These are phyloP conservation scores for Chaetops frenatus DNA, from an alignment of 2,113 vertebrate genomes.

Conservation along the genomic window DNA sequence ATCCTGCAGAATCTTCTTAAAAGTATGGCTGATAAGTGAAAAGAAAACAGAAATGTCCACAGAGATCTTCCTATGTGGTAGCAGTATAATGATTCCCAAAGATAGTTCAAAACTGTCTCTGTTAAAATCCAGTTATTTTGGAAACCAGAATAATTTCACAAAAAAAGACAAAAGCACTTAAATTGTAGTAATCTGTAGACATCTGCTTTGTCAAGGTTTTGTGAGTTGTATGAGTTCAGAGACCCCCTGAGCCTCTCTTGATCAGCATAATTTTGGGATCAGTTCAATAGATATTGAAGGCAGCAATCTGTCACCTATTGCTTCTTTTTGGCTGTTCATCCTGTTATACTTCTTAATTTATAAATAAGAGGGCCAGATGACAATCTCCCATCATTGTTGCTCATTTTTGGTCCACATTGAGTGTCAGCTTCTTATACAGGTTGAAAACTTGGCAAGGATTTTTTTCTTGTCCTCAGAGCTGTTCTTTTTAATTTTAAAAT, in stretches of 20 bases:
- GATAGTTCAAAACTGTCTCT: neutral
- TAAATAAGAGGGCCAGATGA: neutral
- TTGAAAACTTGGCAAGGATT: neutral
- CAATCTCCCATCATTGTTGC: neutral
- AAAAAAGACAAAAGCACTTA: neutral
- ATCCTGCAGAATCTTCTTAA: neutral
- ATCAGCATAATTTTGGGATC: neutral
- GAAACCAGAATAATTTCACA: neutral
- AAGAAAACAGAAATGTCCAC: neutral
- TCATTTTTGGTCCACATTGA: neutral
- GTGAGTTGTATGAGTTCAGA: neutral
- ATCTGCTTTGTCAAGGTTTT: neutral
- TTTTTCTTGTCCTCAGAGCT: neutral
- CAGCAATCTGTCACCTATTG: neutral
- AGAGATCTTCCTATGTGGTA: neutral
- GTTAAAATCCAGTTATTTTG: neutral
- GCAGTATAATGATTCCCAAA: neutral
- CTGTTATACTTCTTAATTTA: neutral
- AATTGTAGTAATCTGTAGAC: neutral
- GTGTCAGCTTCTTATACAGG: neutral
- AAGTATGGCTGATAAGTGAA: neutral
- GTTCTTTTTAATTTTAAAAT: neutral
- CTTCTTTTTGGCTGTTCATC: neutral
- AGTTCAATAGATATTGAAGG: neutral
- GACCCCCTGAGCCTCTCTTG: neutral